Evolutionary conservation across 1,140 invertebrate genomes (phyloP), one percentile per base, ranked within the genome.

Genomic region (Lordiphosa stackelbergi): DNA sequence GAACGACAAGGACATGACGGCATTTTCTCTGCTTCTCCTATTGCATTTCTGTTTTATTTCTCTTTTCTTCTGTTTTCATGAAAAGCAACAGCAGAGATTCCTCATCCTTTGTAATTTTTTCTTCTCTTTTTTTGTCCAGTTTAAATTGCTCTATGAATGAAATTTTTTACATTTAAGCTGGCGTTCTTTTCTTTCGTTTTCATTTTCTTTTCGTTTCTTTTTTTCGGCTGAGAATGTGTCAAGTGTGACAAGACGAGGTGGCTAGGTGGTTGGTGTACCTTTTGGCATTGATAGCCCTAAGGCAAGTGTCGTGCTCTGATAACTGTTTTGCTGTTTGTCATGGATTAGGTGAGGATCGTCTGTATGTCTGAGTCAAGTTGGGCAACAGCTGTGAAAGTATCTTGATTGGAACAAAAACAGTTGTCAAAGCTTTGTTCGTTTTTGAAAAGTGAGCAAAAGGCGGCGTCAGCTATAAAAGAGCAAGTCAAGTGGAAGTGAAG

Each of bases 121-220:
- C 22, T 40, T 55, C 43, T 59, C 37, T 63, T 77, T 60, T 60
- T 77, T 83, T 81, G 63, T 16, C 16, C 77, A 71, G 72, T 83
- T 81, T 84, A 81, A 81, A 84, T 81, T 77, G 77, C 78, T 69
- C 57, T 57, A 58, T 81, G 77, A 81, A 81, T 77, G 58, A 72
- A 73, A 77, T 73, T 73, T 77, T 79, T 75, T 60, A 72, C 77
- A 83, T 83, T 81, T 77, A 81, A 75, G 64, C 59, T 65, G 69
- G 77, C 77, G 62, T 69, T 57, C 66, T 69, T 63, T 66, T 62
- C 22, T 57, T 40, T 47, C 54, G n/a, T 42, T 58, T 36, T 47
- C 54, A 11, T 42, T 58, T 36, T 19, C 37, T 56, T 61, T 48
- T 53, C 8, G 6, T 31, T 35, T 34, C 35, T 37, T 48, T 37